These are phyloP conservation scores for Coturnix japonica DNA, from an alignment of 2,113 vertebrate species.

Conservation along the genomic window DNA sequence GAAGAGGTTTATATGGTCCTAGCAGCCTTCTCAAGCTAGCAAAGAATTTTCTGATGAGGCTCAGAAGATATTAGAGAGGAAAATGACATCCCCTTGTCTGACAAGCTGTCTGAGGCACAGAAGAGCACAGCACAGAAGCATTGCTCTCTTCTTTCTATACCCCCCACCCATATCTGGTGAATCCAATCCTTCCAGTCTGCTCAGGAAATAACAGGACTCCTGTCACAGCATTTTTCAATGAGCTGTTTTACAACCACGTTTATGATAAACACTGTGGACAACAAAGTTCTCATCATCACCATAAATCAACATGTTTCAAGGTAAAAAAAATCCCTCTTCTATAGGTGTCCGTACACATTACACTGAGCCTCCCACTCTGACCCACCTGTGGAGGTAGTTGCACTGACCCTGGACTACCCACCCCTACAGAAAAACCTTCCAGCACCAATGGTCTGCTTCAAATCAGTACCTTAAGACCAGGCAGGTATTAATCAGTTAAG, in stretches of 20 bases:
- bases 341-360: background rate
- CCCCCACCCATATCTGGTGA: background rate
- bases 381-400: background rate
- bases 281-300: background rate
- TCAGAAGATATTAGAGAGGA: background rate
- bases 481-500: conserved; percentile 19
- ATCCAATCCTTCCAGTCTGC: background rate
- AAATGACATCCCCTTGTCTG: background rate
- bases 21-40: background rate
- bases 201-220: background rate
- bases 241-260: background rate
- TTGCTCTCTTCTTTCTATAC: background rate
- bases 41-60: background rate
- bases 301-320: background rate
- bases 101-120: background rate
- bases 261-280: background rate
- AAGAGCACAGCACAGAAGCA: background rate
- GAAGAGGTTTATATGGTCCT: background rate
- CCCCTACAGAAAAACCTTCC: background rate
- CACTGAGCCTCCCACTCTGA: background rate
- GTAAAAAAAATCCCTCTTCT: background rate
- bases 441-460: background rate
- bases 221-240: background rate
- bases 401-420: accelerated
- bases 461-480: background rate